These are phyloP conservation scores for Trachelus troglodyta DNA, from an alignment of 2,888 invertebrate species.

Conservation along the genomic window DNA sequence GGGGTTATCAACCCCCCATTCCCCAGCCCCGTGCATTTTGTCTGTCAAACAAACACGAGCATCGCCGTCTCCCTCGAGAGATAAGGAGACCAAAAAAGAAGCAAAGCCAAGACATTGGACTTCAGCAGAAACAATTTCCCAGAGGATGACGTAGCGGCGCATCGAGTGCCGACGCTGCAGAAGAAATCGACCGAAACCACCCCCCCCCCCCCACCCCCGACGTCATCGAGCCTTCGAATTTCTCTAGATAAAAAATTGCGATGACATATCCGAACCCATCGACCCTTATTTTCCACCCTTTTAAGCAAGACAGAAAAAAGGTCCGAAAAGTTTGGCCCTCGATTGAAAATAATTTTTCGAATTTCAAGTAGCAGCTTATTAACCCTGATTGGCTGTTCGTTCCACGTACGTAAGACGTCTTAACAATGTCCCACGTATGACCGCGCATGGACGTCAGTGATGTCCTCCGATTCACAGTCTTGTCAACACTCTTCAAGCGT, in stretches of 20 bases:
- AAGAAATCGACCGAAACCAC: background rate
- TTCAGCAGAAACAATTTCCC: background rate
- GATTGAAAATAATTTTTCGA: background rate
- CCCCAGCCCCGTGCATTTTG: background rate
- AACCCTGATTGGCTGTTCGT: background rate
- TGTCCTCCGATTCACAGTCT: background rate
- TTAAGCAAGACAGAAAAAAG: slow-evolving; percentile 25
- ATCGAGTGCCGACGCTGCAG: background rate
- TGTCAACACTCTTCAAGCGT: slow-evolving; percentile 10
- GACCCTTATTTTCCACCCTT: slow-evolving; percentile 37
- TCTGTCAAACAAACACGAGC: background rate
- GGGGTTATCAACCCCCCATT: background rate
- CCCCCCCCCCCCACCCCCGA: too few relatives aligned
- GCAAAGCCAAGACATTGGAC: background rate
- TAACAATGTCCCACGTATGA: background rate
- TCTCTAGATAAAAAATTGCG: slow-evolving; percentile 30
- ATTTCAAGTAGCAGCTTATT: background rate
- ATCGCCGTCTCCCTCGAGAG: background rate
- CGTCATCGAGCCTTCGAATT: slow-evolving; percentile 13
- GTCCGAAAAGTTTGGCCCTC: slow-evolving; percentile 27
- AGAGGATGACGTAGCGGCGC: background rate
- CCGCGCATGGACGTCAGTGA: background rate
- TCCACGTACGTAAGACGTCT: background rate
- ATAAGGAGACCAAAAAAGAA: background rate
- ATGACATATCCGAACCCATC: slow-evolving; percentile 18